phyloP scores from a whole-genome alignment of 35 echinoderm and acorn worm species.

The Strongylocentrotus purpuratus region DNA sequence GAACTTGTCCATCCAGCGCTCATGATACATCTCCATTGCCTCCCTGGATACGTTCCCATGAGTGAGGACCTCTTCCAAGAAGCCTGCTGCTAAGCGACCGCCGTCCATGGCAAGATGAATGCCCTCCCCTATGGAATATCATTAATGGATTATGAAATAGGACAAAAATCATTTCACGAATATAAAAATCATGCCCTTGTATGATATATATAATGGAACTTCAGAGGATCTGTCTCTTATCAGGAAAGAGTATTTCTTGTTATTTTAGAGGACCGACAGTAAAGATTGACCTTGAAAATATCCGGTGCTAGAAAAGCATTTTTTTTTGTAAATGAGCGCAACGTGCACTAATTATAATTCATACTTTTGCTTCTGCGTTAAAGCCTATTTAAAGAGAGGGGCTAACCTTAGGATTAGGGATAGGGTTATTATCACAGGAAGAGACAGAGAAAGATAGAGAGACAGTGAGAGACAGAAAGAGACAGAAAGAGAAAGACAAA shows the following conservation, averaged over 20 bases:
- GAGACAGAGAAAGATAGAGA: background rate
- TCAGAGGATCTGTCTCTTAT: background rate
- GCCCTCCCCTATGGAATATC: conserved; percentile 33
- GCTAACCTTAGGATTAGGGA: background rate
- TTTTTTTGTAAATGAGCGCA: background rate
- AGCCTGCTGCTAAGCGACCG: conserved; percentile 36
- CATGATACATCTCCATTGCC: conserved; percentile 52
- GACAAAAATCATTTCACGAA: background rate
- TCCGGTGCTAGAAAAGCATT: background rate
- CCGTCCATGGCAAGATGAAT: conserved; percentile 60
- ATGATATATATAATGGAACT: background rate
- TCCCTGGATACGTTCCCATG: conserved; percentile 52
- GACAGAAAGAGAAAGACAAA: background rate
- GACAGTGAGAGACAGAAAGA: background rate
- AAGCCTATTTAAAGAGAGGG: background rate
- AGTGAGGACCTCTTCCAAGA: conserved; percentile 28
- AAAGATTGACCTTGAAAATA: background rate
- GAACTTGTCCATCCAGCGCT: conserved; percentile 57
- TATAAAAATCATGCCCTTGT: background rate
- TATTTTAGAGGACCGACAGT: no score
- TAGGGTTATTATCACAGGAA: background rate
- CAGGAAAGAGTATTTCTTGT: background rate
- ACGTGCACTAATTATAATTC: background rate
- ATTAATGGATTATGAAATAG: background rate
- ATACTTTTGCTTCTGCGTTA: background rate